Conservation (phyloP, 2,888 invertebrate species). For the Acanthacorydalis orientalis region DNA sequence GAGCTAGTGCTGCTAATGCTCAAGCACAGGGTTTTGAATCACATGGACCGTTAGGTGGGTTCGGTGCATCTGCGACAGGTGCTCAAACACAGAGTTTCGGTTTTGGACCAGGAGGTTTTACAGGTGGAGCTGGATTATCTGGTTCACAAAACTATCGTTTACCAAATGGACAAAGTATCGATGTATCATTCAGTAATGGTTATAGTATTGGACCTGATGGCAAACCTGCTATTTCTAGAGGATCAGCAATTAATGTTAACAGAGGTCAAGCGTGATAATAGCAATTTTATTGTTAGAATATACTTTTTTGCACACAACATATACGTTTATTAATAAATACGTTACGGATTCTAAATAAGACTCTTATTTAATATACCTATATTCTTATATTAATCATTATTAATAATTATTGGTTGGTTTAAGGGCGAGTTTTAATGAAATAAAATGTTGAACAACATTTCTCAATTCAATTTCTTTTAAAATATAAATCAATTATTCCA, state of each 20-base stretch:
- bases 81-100: conserved; percentile 10
- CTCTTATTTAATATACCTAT: too few relatives aligned
- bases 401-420: too few relatives aligned
- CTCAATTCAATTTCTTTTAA: too few relatives aligned
- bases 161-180: conserved; percentile 25
- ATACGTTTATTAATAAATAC: too few relatives aligned
- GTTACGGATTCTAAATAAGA: too few relatives aligned
- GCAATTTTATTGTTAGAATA: too few relatives aligned
- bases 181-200: conserved; percentile 22
- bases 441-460: too few relatives aligned
- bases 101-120: conserved; percentile 8
- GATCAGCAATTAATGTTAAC: neutral
- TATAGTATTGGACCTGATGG: conserved; percentile 15
- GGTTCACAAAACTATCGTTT: conserved; percentile 22
- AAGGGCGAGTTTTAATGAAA: too few relatives aligned
- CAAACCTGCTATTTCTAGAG: conserved; percentile 6
- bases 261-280: too few relatives aligned
- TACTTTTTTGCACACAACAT: too few relatives aligned
- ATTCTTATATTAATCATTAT: too few relatives aligned
- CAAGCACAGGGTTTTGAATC: conserved; percentile 24
- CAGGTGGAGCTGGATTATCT: conserved; percentile 22
- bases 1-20: conserved; percentile 18
- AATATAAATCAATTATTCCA: too few relatives aligned
- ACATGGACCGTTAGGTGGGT: conserved; percentile 16
- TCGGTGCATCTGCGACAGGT: conserved; percentile 10